Percentiles rank a stretch among this genome's conserved stretches.
Evolutionary conservation across 1,140 invertebrate genomes (phyloP).

Genomic region (Caenorhabditis elegans): WBcel235 BX284605.5:11470001-11470500

Average conservation of each 20-base stretch:
- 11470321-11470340: conserved; percentile 1
- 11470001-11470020: too few relatives aligned
- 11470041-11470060: too few relatives aligned
- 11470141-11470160: too few relatives aligned
- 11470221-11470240: background rate
- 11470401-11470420: conserved; percentile 14
- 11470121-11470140: too few relatives aligned
- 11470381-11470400: background rate
- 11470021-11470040: too few relatives aligned
- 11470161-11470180: background rate
- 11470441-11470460: background rate
- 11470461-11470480: background rate
- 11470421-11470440: conserved; percentile 5
- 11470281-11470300: background rate
- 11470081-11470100: too few relatives aligned
- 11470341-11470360: background rate
- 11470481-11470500: background rate
- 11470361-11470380: background rate
- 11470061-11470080: too few relatives aligned
- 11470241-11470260: background rate
- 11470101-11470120: too few relatives aligned
- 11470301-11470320: background rate
- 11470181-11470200: background rate
- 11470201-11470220: background rate
- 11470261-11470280: background rate